Percentiles rank a stretch among this genome's conserved stretches.
These are phyloP conservation scores for Halictus ligatus DNA, from an alignment of 2,888 invertebrate genomes.

Conservation along the genomic window DNA sequence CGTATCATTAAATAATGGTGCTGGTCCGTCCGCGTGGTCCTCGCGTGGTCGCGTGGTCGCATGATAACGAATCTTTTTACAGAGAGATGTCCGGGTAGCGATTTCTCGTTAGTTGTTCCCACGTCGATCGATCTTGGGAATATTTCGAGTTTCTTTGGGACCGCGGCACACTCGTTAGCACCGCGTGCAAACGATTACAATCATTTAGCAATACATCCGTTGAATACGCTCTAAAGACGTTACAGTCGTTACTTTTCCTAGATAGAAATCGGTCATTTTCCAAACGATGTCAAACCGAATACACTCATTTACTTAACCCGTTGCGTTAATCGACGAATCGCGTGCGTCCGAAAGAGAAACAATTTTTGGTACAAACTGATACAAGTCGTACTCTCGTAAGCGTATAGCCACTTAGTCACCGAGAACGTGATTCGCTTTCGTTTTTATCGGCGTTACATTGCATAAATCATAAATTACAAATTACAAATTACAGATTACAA, in stretches of 20 bases:
- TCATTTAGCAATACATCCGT: conserved; percentile 52
- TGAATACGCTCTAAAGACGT: conserved; percentile 27
- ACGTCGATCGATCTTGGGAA: conserved; percentile 33
- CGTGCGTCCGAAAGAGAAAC: conserved; percentile 1
- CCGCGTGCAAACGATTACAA: conserved; percentile 47
- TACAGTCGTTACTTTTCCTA: conserved; percentile 20
- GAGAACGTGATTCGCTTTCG: neutral
- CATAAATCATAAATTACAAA: neutral
- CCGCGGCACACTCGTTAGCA: conserved; percentile 35
- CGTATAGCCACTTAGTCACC: neutral
- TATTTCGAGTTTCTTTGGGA: conserved; percentile 47
- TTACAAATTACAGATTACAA: too few species aligned
- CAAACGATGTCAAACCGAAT: conserved; percentile 5
- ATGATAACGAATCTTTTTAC: conserved; percentile 52
- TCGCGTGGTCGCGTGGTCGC: conserved; percentile 43
- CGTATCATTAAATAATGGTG: conserved; percentile 47
- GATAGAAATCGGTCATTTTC: conserved; percentile 25
- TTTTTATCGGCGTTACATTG: neutral
- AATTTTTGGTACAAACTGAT: neutral
- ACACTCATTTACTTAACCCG: neutral
- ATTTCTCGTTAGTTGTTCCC: conserved; percentile 36
- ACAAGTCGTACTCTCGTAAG: conserved; percentile 9
- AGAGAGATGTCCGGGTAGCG: conserved; percentile 20
- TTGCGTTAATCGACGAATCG: neutral
- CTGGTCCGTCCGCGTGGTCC: conserved; percentile 37